These are phyloP conservation scores for Zelleria hepariella DNA, from an alignment of 2,888 invertebrate species.

Conservation along the genomic window DNA sequence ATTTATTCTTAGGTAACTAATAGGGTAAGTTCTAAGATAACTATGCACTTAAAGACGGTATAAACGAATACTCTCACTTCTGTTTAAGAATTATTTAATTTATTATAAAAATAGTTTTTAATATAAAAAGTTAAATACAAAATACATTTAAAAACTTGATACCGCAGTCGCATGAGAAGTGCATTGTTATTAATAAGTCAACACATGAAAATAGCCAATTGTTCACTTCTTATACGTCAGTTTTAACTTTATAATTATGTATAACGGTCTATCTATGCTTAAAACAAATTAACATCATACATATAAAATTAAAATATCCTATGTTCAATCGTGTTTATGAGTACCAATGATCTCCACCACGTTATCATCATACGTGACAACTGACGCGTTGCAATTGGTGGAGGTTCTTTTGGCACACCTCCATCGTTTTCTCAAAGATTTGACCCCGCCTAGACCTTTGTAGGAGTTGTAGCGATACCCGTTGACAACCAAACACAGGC, in stretches of 20 bases:
- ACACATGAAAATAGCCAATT: too few species aligned
- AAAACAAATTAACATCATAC: neutral
- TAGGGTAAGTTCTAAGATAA: neutral
- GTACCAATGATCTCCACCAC: slow-evolving; percentile 18
- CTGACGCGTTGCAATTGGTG: neutral
- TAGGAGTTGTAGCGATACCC: slow-evolving; percentile 1
- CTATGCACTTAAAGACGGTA: too few species aligned
- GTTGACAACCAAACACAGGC: neutral
- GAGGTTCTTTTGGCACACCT: neutral
- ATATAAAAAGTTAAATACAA: neutral
- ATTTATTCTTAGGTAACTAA: too few species aligned
- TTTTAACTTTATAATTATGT: neutral
- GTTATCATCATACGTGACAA: neutral
- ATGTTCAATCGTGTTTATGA: slow-evolving; percentile 32
- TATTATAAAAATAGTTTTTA: neutral
- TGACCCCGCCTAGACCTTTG: neutral
- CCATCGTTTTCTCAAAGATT: neutral
- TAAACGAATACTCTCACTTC: too few species aligned
- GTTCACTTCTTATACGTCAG: neutral
- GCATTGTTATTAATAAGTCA: too few species aligned
- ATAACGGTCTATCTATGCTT: neutral
- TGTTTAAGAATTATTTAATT: neutral
- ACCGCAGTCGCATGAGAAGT: too few species aligned
- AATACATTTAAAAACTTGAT: too few species aligned
- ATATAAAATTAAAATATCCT: neutral